These are phyloP conservation scores for Popillia japonica DNA, from an alignment of 1,140 invertebrate genomes.

Conservation along the genomic window DNA sequence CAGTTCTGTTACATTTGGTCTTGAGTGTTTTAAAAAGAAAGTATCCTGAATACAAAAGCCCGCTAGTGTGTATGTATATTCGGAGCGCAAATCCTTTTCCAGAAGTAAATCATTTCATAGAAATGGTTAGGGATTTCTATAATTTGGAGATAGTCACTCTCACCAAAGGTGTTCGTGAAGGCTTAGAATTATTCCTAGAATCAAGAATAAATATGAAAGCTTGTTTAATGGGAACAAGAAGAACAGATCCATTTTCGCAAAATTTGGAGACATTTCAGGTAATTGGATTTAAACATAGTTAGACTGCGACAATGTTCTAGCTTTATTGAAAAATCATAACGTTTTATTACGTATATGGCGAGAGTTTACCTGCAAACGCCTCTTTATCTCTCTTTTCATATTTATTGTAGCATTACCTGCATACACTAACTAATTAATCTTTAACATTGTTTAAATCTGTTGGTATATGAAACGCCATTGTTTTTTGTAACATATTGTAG, in stretches of 20 bases:
- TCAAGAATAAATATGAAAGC: slow-evolving; percentile 77
- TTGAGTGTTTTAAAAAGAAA: slow-evolving; percentile 70
- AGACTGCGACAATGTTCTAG: no score
- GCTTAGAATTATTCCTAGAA: slow-evolving; percentile 69
- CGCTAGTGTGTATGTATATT: slow-evolving; percentile 73
- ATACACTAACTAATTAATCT: no score
- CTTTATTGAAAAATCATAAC: no score
- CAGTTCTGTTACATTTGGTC: slow-evolving; percentile 83
- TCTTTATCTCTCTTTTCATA: no score
- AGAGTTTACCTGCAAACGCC: no score
- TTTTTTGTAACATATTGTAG: no score
- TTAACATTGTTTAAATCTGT: no score
- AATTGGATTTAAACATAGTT: slow-evolving; percentile 30
- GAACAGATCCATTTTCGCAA: slow-evolving; percentile 81
- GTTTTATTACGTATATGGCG: no score
- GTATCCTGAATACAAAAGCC: slow-evolving; percentile 51
- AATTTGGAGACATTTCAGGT: slow-evolving; percentile 76
- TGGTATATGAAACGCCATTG: no score
- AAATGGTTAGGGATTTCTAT: slow-evolving; percentile 74
- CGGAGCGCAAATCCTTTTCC: slow-evolving; percentile 78
- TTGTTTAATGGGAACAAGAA: slow-evolving; percentile 87
- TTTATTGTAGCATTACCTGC: no score
- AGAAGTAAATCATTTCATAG: slow-evolving; percentile 88
- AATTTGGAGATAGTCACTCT: slow-evolving; percentile 75
- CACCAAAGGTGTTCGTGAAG: slow-evolving; percentile 75